Evolutionary conservation across 2,888 invertebrate genomes (phyloP), one percentile per base, ranked within the genome.

Genomic region (Anorthoa munda): DNA sequence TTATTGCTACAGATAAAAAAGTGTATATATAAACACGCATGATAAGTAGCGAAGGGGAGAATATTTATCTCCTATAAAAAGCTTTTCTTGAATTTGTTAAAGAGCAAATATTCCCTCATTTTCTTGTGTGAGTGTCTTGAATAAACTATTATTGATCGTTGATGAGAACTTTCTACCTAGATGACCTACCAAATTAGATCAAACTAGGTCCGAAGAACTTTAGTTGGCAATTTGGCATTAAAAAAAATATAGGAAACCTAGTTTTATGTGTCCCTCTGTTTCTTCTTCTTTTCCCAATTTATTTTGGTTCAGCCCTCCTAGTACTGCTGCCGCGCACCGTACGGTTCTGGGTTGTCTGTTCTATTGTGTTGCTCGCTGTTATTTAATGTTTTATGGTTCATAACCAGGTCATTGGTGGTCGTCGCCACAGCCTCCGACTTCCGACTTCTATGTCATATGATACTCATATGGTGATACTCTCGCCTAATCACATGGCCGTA

Each of bases 1-100:
- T 72, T 71, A 75, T 69, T 69, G 45, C 53, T 9, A 21, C 55
- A 48, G 66, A 83, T 69, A 82, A 70, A 75, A 73, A 58, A 15
- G 46, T 23, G 17, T 65, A 17, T 55, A 77, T 50, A 72, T 72
- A 53, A 69, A 50, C 23, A 55, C 17, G 46, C 55, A 21, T 69
- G 70, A 70, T 69, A 80, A 63, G 50, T 18, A 3, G n/a, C 18
- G 53, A 31, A 26, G 39, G 48, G 18, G 13, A 55, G 39, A 64
- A 45, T 39, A 45, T 39, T 26, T 56, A 55, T 55, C n/a, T 60
- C 2, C 0, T 23, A 0, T 46, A 31, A n/a, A n/a, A 45, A 45
- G 7, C n/a, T 45, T 46, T 76, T 45, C 21, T 61, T 50, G 21
- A 48, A 15, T 17, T 65, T 21, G n/a, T 2, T 74, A 11, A 59